Evolutionary conservation across 2,888 invertebrate genomes (phyloP).

Genomic region (Dilophus febrilis): DNA sequence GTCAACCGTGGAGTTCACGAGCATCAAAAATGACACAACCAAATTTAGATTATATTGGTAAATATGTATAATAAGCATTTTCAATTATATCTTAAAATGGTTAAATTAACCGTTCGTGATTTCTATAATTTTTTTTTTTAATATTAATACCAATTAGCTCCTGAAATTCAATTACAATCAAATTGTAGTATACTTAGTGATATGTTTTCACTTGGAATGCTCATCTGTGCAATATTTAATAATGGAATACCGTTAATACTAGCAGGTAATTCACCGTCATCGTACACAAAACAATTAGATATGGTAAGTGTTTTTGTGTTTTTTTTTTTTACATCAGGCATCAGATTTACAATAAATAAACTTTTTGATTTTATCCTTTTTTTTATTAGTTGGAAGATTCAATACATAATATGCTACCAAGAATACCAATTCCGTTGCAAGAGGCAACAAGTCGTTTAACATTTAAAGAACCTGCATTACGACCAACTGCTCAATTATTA

Average conservation of each 20-base stretch:
- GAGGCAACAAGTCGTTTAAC: slow-evolving; percentile 76
- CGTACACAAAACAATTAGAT: slow-evolving; percentile 82
- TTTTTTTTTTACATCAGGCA: too few species aligned
- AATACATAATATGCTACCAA: slow-evolving; percentile 57
- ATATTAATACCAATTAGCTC: slow-evolving; percentile 44
- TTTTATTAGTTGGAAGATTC: slow-evolving; percentile 63
- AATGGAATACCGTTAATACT: slow-evolving; percentile 76
- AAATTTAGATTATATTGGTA: slow-evolving; percentile 81
- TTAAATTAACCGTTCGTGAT: neutral
- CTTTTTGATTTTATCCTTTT: too few species aligned
- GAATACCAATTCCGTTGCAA: slow-evolving; percentile 68
- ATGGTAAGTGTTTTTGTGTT: too few species aligned
- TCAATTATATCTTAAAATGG: neutral
- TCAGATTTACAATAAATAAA: too few species aligned
- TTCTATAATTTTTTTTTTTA: neutral
- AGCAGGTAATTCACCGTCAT: slow-evolving; percentile 74
- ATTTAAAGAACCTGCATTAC: slow-evolving; percentile 62
- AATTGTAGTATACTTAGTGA: slow-evolving; percentile 78
- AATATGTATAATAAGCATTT: slow-evolving; percentile 15
- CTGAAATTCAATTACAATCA: slow-evolving; percentile 76
- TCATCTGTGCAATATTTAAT: slow-evolving; percentile 86
- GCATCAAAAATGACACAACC: slow-evolving; percentile 87
- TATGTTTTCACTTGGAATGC: slow-evolving; percentile 92
- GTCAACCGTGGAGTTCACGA: slow-evolving; percentile 81
- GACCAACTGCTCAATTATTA: slow-evolving; percentile 82